Evolutionary conservation across 2,888 invertebrate genomes (phyloP), one percentile per base, ranked within the genome.

Genomic region (Hesperia comma): DNA sequence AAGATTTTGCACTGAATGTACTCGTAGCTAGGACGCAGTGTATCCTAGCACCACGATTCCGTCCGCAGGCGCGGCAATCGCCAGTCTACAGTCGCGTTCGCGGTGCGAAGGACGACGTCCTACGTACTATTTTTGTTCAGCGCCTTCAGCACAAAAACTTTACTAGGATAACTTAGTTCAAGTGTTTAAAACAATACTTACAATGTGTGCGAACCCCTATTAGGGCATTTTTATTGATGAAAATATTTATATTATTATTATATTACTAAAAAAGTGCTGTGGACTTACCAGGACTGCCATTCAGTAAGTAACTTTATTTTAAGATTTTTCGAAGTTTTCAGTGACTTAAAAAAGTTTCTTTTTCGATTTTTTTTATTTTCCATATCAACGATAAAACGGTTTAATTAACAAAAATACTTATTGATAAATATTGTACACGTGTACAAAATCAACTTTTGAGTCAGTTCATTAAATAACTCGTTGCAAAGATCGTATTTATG

Each of bases 11-110:
- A 17, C 19, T 49, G 49, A 61, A 61, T 6, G 37, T 37, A 49
- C 37, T 19, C 33, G 60, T 49, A 61, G 10, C 49, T 17, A 53
- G 61, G 51, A 37, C 61, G 51, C 61, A 15, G n/a, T 37, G 41
- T 26, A 26, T 49, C 49, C 49, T 49, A 14, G 19, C 49, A 17
- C 51, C 37, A n/a, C 41, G 46, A 46, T 32, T 33, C 55, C 8
- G 62, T 14, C 62, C 55, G 43, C 55, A n/a, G 46, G 55, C 55
- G 33, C 62, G 62, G 54, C 62, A 63, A 55, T 63, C 62, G 62
- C 43, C 62, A 63, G 62, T 63, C 62, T 43, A 46, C 15, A 33
- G 43, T 32, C 55, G 62, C 62, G 55, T 55, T 55, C 43, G 55
- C 17, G 12, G 46, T 55, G 62, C 10, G 55, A 19, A 63, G 62